A percentile compares a stretch with the other conserved stretches of the same genome.
These are phyloP conservation scores for Lymantria monacha DNA, from an alignment of 2,888 invertebrate species.

Conservation along the genomic window DNA sequence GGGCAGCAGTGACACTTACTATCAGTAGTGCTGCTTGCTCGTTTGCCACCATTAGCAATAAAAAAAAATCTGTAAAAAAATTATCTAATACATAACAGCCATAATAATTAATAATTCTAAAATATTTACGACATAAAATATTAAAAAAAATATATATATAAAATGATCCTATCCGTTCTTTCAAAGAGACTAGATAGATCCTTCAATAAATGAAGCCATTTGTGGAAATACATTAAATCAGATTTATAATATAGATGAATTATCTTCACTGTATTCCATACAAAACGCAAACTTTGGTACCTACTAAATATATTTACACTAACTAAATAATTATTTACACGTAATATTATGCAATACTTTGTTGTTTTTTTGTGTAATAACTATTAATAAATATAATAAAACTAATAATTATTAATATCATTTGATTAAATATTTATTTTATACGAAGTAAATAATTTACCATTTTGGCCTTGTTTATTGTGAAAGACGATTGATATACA, in stretches of 20 bases:
- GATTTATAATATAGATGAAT: neutral
- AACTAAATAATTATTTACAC: slow-evolving; percentile 36
- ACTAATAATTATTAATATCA: slow-evolving; percentile 1
- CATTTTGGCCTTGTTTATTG: no score
- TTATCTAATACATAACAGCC: slow-evolving; percentile 15
- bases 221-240: neutral
- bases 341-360: slow-evolving; percentile 50
- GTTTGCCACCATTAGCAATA: no score
- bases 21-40: no score
- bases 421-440: no score
- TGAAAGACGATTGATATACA: no score
- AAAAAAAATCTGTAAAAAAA: no score
- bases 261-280: slow-evolving; percentile 12
- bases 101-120: slow-evolving; percentile 17
- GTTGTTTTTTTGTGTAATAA: slow-evolving; percentile 32
- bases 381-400: slow-evolving; percentile 27
- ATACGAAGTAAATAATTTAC: no score
- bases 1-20: no score
- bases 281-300: slow-evolving; percentile 55
- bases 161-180: slow-evolving; percentile 1
- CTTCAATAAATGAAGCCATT: neutral
- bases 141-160: slow-evolving; percentile 1
- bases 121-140: slow-evolving; percentile 7
- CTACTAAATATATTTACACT: slow-evolving; percentile 47
- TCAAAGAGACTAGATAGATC: slow-evolving; percentile 27